Percentiles rank a stretch among this genome's conserved stretches.
Evolutionary conservation across 1,140 invertebrate genomes (phyloP).

Genomic region (Pogonognathellus flavescens): DNA sequence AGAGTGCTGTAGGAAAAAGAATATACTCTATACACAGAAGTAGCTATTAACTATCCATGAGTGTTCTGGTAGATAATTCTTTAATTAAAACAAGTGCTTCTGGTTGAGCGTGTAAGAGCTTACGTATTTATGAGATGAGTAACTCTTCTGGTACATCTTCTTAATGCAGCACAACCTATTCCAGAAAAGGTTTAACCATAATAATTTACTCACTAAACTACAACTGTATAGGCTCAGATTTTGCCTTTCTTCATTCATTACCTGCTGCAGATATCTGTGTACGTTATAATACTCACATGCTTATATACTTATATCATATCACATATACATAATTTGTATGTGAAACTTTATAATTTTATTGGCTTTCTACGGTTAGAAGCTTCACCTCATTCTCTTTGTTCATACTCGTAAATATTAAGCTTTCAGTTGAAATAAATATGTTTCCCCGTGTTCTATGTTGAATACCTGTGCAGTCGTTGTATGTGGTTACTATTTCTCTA

Average conservation of each 20-base stretch:
- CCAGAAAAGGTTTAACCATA: neutral
- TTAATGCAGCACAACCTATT: neutral
- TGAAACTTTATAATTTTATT: constrained; percentile 41
- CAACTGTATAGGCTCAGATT: too few relatives aligned
- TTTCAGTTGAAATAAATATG: constrained; percentile 9
- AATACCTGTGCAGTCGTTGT: neutral
- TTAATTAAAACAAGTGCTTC: constrained; percentile 43
- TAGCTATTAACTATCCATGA: constrained; percentile 10
- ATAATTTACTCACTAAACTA: too few relatives aligned
- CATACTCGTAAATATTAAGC: constrained; percentile 27
- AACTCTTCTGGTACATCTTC: neutral
- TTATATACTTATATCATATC: too few relatives aligned
- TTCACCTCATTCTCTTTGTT: constrained; percentile 2
- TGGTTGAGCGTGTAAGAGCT: neutral
- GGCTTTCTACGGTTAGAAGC: constrained; percentile 9
- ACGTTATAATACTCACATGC: too few relatives aligned
- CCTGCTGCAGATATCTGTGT: too few relatives aligned
- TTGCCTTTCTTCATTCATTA: too few relatives aligned
- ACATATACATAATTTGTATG: neutral
- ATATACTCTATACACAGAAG: neutral
- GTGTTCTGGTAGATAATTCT: neutral
- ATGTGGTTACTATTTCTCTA: too few relatives aligned
- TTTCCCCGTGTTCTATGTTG: neutral
- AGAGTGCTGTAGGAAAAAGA: neutral
- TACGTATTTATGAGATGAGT: constrained; percentile 25